Conservation (phyloP, 2,113 vertebrate species). For the Hippopotamus amphibius region DNA sequence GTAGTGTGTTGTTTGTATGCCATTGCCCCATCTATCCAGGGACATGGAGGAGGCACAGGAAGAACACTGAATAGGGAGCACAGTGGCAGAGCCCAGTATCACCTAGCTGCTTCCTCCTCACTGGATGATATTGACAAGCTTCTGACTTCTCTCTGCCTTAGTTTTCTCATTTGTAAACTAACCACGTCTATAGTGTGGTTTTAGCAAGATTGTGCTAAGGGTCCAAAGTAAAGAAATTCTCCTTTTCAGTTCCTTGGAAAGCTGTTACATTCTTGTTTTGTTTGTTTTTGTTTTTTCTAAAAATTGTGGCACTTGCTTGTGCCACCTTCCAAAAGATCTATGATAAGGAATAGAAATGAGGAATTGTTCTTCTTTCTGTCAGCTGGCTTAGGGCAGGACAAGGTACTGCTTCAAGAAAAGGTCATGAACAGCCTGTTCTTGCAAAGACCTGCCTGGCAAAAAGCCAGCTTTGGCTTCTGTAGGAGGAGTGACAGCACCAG, state of each 20-base stretch:
- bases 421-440: not conserved
- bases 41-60: not conserved
- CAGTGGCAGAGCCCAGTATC: not conserved
- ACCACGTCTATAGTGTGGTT: not conserved
- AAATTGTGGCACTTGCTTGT: not conserved
- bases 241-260: not conserved
- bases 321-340: not conserved
- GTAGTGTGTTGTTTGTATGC: no score
- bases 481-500: not conserved
- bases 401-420: not conserved
- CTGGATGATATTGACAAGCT: not conserved
- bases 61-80: not conserved
- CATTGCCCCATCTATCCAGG: not conserved
- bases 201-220: not conserved
- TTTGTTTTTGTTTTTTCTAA: not conserved
- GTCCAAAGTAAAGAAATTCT: conserved; percentile 9
- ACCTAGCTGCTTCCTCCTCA: not conserved
- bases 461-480: not conserved
- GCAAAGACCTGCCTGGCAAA: not conserved
- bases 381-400: not conserved
- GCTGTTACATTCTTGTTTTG: not conserved
- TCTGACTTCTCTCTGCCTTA: not conserved
- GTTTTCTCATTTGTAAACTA: not conserved
- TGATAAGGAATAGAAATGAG: not conserved
- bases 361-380: not conserved